Evolutionary conservation across 2,797 vertebrate species (phyloP), one percentile per base, ranked within the genome.

Genomic region (Paguma larvata): DNA sequence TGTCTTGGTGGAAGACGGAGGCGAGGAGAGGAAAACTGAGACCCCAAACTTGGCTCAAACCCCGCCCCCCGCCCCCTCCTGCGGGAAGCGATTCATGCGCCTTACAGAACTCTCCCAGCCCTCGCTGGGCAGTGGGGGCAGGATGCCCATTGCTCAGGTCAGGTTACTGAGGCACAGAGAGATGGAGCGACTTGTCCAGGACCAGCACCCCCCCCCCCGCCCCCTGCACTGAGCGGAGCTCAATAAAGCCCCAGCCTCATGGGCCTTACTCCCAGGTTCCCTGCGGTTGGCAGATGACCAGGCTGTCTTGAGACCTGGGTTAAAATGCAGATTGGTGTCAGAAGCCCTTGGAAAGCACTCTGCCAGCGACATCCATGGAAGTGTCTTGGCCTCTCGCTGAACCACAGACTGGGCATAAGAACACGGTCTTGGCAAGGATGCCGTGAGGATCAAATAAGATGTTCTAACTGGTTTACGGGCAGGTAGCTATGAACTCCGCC

Each of bases 1-100:
- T 73, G 90, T 85, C 94, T n/a, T 62, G 92, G 89, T 23, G 79
- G 82, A 21, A 94, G 96, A 32, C 53, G 80, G n/a, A 86, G 65
- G 65, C 6, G 0, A 32, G 2, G 62, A 59, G 23, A 94, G 85
- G 89, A 70, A 51, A 70, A 16, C 59, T 8, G 1, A 83, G 73
- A 38, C 30, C 73, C 34, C 8, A 30, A 25, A 6, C 23, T 82
- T n/a, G 30, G 11, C 70, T 63, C 38, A 3, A 59, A 34, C 13
- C 62, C 63, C 23, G 13, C 15, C 38, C 70, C 70, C 1, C 3
- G 38, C 10, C 59, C 1, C 30, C 4, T 44, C 15, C 56, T 5
- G 5, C n/a, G 18, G 41, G 62, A 6, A 44, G 53, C 19, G 1
- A 38, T 4, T 23, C 44, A 6, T 1, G 14, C 11, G 46, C 85